These are phyloP conservation scores for Oxyruncus cristatus DNA, from an alignment of 2,113 vertebrate species.

Conservation along the genomic window DNA sequence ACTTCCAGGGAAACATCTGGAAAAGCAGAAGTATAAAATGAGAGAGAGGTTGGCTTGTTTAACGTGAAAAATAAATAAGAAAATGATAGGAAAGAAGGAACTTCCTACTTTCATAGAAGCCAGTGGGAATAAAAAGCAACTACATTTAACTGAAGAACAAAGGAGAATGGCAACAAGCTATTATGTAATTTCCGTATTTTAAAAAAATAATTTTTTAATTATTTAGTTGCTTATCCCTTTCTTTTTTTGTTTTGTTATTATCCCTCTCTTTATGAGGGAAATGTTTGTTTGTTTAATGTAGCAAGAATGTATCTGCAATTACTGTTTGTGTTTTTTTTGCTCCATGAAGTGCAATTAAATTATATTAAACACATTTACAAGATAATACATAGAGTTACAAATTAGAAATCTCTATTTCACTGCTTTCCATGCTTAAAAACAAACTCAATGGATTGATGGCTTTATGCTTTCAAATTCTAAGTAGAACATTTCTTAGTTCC, in stretches of 20 bases:
- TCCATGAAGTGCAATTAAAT: conserved; percentile 48
- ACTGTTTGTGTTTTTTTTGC: conserved; percentile 4
- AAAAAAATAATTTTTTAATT: background rate
- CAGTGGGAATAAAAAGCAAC: background rate
- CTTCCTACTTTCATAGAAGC: background rate
- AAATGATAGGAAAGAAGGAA: background rate
- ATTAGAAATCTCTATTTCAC: conserved; percentile 47
- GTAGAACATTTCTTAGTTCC: conserved; percentile 71
- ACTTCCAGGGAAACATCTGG: background rate
- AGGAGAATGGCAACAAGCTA: background rate
- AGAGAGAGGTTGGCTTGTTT: background rate
- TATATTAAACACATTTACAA: conserved; percentile 58
- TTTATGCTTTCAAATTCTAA: conserved; percentile 73
- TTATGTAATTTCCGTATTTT: background rate
- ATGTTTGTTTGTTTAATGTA: background rate
- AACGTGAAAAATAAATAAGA: background rate
- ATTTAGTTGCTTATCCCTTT: background rate
- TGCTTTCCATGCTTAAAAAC: conserved; percentile 54
- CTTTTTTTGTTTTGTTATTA: background rate
- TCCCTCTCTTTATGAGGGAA: background rate
- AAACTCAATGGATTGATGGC: conserved; percentile 63
- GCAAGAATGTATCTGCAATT: conserved; percentile 50
- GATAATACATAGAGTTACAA: conserved; percentile 38
- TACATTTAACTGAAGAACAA: background rate
- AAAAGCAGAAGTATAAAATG: background rate